Percentiles rank a stretch among this genome's conserved stretches.
Conservation (phyloP, 2,113 vertebrate species). For the Bufo bufo region DNA sequence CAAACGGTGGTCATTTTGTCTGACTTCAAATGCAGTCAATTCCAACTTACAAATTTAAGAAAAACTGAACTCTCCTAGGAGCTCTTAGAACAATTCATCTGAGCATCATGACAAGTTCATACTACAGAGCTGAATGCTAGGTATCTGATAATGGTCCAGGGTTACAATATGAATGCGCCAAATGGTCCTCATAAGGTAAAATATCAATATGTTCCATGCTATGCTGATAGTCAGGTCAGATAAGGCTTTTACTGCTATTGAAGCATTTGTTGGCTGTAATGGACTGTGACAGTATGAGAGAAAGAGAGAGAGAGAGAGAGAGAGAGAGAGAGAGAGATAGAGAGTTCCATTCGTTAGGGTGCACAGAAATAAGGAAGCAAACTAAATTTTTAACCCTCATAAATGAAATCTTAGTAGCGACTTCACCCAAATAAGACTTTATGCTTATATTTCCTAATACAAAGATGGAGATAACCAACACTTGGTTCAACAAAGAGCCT, state of each 20-base stretch:
- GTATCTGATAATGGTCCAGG: background rate
- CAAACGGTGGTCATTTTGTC: slow-evolving; percentile 49
- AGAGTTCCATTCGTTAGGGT: too few species aligned
- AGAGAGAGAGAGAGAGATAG: too few species aligned
- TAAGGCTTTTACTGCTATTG: background rate
- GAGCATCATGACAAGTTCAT: slow-evolving; percentile 22
- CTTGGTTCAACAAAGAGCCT: too few species aligned
- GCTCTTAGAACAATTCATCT: background rate
- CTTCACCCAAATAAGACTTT: too few species aligned
- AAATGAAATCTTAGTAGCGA: too few species aligned
- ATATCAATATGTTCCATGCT: background rate
- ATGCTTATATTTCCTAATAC: too few species aligned
- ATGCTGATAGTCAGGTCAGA: background rate
- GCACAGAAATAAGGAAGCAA: too few species aligned
- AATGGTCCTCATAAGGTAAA: background rate
- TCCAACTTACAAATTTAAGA: slow-evolving; percentile 2
- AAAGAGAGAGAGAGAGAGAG: background rate
- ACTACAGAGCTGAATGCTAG: slow-evolving; percentile 1
- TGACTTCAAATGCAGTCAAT: slow-evolving; percentile 39
- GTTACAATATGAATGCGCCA: background rate
- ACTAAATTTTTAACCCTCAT: too few species aligned
- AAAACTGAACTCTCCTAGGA: slow-evolving; percentile 18
- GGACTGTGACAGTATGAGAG: background rate
- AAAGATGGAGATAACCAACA: too few species aligned
- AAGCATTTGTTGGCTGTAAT: background rate